Evolutionary conservation across 2,797 vertebrate species (phyloP).

Genomic region (Geotrypetes seraphini): DNA sequence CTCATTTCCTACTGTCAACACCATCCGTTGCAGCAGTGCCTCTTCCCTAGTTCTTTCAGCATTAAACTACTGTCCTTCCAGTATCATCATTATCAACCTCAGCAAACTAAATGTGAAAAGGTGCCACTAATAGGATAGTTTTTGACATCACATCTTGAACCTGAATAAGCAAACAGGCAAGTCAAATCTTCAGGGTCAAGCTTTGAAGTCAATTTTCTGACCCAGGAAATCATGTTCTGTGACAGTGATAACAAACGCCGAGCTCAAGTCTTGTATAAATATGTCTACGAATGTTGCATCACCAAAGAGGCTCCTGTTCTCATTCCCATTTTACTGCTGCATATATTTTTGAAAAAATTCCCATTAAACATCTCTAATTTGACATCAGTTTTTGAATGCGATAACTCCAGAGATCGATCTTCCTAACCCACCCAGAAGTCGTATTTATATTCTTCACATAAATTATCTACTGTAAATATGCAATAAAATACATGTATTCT

Average conservation of each 20-base stretch:
- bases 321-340: conserved; percentile 5
- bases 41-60: conserved; percentile 46
- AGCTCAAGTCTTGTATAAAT: conserved; percentile 31
- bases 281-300: conserved; percentile 24
- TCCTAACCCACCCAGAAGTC: too few relatives aligned
- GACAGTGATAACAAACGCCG: conserved; percentile 40
- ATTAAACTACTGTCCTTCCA: conserved; percentile 50
- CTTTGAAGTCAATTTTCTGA: conserved; percentile 42
- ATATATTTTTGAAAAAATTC: conserved; percentile 2
- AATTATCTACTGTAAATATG: too few relatives aligned
- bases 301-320: conserved; percentile 14
- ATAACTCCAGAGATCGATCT: too few relatives aligned
- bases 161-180: conserved; percentile 54
- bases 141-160: conserved; percentile 57
- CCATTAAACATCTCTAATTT: too few relatives aligned
- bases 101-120: conserved; percentile 53
- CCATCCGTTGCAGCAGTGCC: conserved; percentile 47
- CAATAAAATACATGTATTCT: too few relatives aligned
- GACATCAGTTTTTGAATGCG: too few relatives aligned
- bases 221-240: conserved; percentile 44
- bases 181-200: conserved; percentile 55
- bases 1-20: conserved; percentile 50
- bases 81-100: conserved; percentile 47
- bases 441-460: too few relatives aligned
- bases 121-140: conserved; percentile 49